A percentile compares a stretch with the other conserved stretches of the same genome.
These are phyloP conservation scores for Epinotia bilunana DNA, from an alignment of 2,888 invertebrate genomes.

Conservation along the genomic window DNA sequence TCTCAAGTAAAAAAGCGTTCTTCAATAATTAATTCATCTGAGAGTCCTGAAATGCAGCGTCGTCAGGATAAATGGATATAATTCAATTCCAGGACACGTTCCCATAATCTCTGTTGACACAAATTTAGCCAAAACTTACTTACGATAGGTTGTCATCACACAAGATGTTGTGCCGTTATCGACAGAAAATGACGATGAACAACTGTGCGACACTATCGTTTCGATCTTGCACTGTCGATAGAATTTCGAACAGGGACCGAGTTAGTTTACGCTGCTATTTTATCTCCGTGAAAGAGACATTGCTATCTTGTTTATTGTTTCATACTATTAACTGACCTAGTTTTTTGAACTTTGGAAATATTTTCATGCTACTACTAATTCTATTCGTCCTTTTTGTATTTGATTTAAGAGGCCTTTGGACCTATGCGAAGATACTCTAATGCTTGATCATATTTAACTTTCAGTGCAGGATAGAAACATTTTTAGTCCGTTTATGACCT, in stretches of 20 bases:
- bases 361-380: neutral
- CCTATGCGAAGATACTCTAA: neutral
- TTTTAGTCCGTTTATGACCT: neutral
- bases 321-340: constrained; percentile 44
- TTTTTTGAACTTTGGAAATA: neutral
- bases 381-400: neutral
- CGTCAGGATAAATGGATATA: neutral
- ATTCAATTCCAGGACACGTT: constrained; percentile 13
- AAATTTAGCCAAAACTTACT: constrained; percentile 7
- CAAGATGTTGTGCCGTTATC: constrained; percentile 44
- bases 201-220: constrained; percentile 37
- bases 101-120: constrained; percentile 15
- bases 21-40: neutral
- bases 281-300: constrained; percentile 51
- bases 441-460: neutral
- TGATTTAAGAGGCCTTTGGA: neutral
- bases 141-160: constrained; percentile 8
- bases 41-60: neutral
- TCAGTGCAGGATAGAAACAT: neutral
- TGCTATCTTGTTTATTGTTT: constrained; percentile 35
- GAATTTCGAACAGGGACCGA: constrained; percentile 51
- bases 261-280: constrained; percentile 52
- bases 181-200: constrained; percentile 45
- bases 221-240: constrained; percentile 52
- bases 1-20: neutral